Evolutionary conservation across 2,888 invertebrate genomes (phyloP).

Genomic region (Sesia bembeciformis): DNA sequence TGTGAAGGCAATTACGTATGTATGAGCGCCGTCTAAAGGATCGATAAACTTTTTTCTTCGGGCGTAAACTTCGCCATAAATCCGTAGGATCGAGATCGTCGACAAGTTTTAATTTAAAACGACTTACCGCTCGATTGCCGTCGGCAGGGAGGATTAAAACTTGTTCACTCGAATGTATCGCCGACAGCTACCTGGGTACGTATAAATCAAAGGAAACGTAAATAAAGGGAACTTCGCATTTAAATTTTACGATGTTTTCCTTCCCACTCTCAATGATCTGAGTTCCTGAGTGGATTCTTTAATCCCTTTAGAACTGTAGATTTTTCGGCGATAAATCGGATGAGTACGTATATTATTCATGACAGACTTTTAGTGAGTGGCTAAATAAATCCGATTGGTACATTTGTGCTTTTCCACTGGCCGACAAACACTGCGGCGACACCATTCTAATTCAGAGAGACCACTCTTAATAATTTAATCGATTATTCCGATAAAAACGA

Average conservation of each 20-base stretch:
- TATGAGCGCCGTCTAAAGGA: slow-evolving; percentile 16
- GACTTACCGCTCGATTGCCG: slow-evolving; percentile 55
- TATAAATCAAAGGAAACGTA: slow-evolving; percentile 25
- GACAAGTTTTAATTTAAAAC: slow-evolving; percentile 59
- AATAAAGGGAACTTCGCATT: slow-evolving; percentile 14
- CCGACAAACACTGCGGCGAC: too few species aligned
- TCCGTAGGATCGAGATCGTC: slow-evolving; percentile 32
- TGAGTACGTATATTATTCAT: too few species aligned
- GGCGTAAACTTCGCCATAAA: slow-evolving; percentile 27
- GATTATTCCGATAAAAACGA: too few species aligned
- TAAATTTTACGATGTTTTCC: background rate
- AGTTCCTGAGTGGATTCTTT: too few species aligned
- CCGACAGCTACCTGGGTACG: slow-evolving; percentile 1
- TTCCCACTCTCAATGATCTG: background rate
- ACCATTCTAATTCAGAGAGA: too few species aligned
- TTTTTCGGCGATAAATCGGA: too few species aligned
- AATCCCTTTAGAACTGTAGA: too few species aligned
- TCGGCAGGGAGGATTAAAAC: slow-evolving; percentile 44
- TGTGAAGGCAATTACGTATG: slow-evolving; percentile 21
- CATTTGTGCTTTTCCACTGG: too few species aligned
- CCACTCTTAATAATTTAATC: too few species aligned
- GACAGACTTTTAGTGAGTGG: too few species aligned
- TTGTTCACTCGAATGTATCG: slow-evolving; percentile 30
- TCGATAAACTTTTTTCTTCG: slow-evolving; percentile 21
- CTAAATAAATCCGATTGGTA: too few species aligned